Evolutionary conservation across 2,113 vertebrate species (phyloP), one percentile per base, ranked within the genome.

Genomic region (Vulpes lagopus): DNA sequence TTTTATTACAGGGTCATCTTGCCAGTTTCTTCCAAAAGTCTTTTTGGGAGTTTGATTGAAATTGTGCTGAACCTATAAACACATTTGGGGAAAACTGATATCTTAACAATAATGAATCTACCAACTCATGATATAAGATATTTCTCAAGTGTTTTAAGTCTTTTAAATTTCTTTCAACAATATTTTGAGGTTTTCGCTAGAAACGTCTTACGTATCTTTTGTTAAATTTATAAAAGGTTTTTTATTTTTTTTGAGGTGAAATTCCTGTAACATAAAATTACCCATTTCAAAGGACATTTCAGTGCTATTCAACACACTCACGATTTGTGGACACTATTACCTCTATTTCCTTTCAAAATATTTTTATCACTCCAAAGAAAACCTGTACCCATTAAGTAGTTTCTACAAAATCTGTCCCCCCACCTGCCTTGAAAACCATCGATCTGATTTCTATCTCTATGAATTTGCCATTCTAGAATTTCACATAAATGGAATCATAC

Each of bases 281-380:
- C 43, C 19, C 57, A 22, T 82, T 79, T 79, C 55, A 80, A 86
- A 85, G 23, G 30, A 60, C 3, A 38, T 69, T 69, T 80, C 64
- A 49, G 9, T 86, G 14, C 10, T 57, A 62, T 38, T 91, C 49
- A 51, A 16, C 23, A 79, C 30, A 59, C 19, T 85, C 16, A 62
- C 17, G 38, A 60, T 38, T 60, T 73, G 55, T 25, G 89, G 59
- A 5, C 89, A 55, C 16, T 11, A 65, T 51, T 23, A 57, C 30
- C 49, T 49, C 67, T 57, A 15, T 51, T 64, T 95, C 65, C 27
- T 22, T 59, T 5, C 23, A 55, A 79, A 87, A 69, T 1, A 67
- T n/a, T 90, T 90, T 57, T 30, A 78, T 78, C 11, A 78, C 22
- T 65, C n/a, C 67, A n/a, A 90, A 90, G 87, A 49, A 82, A 91